Evolutionary conservation across 2,888 invertebrate species (phyloP).

Genomic region (Acanthosepion esculentum): DNA sequence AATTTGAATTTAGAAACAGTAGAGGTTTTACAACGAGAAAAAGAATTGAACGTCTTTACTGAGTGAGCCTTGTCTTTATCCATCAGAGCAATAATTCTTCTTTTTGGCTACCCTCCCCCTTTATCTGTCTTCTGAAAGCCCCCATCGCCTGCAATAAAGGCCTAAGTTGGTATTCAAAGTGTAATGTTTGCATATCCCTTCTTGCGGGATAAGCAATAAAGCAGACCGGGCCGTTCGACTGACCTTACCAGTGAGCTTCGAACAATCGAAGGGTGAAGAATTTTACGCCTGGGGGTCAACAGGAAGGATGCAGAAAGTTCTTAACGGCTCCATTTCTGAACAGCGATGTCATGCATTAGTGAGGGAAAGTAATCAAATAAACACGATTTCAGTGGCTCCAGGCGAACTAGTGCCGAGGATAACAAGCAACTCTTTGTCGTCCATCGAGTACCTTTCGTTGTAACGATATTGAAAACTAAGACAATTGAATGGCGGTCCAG

Average conservation of each 20-base stretch:
- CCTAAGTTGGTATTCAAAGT: not conserved
- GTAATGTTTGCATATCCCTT: not conserved
- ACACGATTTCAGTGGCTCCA: not conserved
- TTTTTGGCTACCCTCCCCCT: not conserved
- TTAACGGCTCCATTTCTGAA: not conserved
- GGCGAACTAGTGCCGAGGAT: not conserved
- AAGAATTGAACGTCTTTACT: not conserved
- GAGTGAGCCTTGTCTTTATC: not conserved
- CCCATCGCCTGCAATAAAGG: not conserved
- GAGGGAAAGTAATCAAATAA: not conserved
- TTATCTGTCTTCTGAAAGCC: not conserved
- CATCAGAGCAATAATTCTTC: not conserved
- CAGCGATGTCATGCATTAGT: not conserved
- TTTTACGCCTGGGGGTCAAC: not conserved
- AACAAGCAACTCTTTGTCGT: not conserved
- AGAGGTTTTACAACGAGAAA: too few species aligned
- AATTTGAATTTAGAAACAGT: too few species aligned
- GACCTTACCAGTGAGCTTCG: not conserved
- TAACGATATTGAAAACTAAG: constrained; percentile 33
- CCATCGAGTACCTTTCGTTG: constrained; percentile 33
- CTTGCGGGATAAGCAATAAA: not conserved
- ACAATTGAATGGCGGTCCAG: not conserved
- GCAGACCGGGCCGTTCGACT: not conserved
- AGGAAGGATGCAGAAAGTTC: not conserved
- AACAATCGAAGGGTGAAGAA: not conserved